These are phyloP conservation scores for Porites divaricata DNA, from an alignment of 92 coral and sea anemone genomes.

Conservation along the genomic window DNA sequence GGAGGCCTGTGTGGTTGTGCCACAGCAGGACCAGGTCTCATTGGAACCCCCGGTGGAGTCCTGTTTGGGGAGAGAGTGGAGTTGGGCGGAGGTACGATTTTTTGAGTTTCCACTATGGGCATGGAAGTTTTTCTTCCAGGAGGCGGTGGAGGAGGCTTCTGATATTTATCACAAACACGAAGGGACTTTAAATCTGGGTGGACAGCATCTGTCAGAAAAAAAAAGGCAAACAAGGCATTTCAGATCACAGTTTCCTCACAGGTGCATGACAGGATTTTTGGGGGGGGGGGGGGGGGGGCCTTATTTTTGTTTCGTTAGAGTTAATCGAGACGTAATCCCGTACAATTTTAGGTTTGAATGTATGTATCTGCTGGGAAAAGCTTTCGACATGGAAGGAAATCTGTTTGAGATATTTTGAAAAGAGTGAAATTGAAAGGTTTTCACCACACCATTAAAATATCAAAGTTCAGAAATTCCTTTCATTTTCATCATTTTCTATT, in stretches of 20 bases:
- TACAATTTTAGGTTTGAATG: too few relatives aligned
- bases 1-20: constrained; percentile 43
- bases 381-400: too few relatives aligned
- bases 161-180: constrained; percentile 34
- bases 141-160: constrained; percentile 53
- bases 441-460: too few relatives aligned
- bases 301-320: too few relatives aligned
- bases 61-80: constrained; percentile 23
- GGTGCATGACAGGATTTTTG: too few relatives aligned
- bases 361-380: too few relatives aligned
- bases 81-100: constrained; percentile 1
- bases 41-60: constrained; percentile 32
- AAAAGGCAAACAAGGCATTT: not conserved
- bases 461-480: too few relatives aligned
- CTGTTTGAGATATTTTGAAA: too few relatives aligned
- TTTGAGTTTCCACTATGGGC: constrained; percentile 44
- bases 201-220: constrained; percentile 3
- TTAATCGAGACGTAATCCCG: too few relatives aligned
- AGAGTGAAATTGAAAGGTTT: too few relatives aligned
- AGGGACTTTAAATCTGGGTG: constrained; percentile 16
- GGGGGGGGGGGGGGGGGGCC: too few relatives aligned
- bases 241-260: not conserved
- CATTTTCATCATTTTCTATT: too few relatives aligned
- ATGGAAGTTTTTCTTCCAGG: constrained; percentile 46
- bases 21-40: constrained; percentile 24